phyloP scores from a whole-genome alignment of 2,888 invertebrate genomes.

The Galerucella calmariensis region DNA sequence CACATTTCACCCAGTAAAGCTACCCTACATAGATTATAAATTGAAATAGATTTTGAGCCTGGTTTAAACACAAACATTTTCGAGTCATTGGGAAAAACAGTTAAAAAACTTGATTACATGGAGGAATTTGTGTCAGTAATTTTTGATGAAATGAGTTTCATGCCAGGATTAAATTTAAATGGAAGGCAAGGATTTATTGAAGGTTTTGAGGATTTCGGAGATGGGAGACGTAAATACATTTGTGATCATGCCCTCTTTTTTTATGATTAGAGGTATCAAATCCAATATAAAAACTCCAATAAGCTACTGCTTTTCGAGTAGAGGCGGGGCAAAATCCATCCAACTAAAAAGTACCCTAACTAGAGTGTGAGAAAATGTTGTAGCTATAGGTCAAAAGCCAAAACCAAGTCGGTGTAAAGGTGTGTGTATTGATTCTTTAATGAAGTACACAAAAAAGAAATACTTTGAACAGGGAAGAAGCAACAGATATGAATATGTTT shows the following conservation, averaged over 20 bases:
- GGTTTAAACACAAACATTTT: not conserved
- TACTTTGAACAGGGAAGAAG: not conserved
- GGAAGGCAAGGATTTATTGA: no score
- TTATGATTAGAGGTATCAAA: not conserved
- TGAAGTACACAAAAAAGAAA: not conserved
- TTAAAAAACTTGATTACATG: no score
- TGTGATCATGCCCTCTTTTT: conserved; percentile 3
- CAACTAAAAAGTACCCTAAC: no score
- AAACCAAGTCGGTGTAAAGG: no score
- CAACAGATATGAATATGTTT: no score
- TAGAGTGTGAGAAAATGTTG: no score
- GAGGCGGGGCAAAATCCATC: not conserved
- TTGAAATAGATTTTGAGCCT: conserved; percentile 2
- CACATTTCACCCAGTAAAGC: conserved; percentile 1
- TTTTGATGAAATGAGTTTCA: no score
- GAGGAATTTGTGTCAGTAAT: not conserved
- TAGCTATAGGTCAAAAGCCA: no score
- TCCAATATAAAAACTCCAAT: not conserved
- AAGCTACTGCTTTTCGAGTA: conserved; percentile 7
- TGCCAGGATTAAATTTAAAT: not conserved
- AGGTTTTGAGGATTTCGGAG: not conserved
- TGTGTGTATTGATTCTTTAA: not conserved
- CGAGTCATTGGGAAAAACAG: not conserved
- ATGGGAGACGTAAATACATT: not conserved
- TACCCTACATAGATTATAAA: not conserved